A percentile compares a stretch with the other conserved stretches of the same genome.
These are phyloP conservation scores for Cirrhinus mrigala DNA, from an alignment of 2,797 vertebrate genomes.

Conservation along the genomic window DNA sequence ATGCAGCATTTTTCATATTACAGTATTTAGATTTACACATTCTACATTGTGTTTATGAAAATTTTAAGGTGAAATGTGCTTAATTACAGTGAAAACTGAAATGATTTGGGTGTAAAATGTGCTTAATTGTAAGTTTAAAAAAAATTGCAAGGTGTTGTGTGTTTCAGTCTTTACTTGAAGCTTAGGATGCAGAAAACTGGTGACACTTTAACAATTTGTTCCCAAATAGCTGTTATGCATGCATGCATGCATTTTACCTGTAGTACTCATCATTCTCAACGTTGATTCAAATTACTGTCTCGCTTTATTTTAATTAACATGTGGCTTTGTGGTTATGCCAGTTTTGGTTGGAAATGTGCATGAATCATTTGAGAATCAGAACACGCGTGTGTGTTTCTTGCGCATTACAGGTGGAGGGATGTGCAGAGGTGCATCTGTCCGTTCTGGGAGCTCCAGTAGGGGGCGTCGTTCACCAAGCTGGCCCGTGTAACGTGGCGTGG, in stretches of 20 bases:
- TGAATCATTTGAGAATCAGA: not conserved
- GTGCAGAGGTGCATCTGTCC: not conserved
- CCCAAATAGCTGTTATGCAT: not conserved
- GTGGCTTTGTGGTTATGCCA: not conserved
- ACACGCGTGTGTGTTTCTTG: not conserved
- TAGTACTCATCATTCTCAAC: not conserved
- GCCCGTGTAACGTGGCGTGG: conserved; percentile 73
- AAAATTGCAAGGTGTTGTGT: no score
- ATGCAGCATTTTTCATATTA: no score
- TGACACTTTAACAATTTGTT: not conserved
- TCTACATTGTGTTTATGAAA: no score
- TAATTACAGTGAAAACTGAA: not conserved
- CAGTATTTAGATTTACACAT: no score
- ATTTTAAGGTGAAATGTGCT: no score
- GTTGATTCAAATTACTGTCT: not conserved
- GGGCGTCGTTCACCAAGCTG: conserved; percentile 53
- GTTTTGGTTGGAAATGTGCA: not conserved
- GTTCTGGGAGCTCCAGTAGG: conserved; percentile 41
- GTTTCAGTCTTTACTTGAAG: not conserved
- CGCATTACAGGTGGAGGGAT: conserved; percentile 8
- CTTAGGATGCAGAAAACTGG: not conserved
- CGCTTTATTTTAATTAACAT: not conserved
- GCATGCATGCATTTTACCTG: not conserved
- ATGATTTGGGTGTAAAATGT: not conserved
- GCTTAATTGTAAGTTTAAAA: not conserved